These are phyloP conservation scores for Galleria mellonella DNA, from an alignment of 1,140 invertebrate genomes.

Conservation along the genomic window DNA sequence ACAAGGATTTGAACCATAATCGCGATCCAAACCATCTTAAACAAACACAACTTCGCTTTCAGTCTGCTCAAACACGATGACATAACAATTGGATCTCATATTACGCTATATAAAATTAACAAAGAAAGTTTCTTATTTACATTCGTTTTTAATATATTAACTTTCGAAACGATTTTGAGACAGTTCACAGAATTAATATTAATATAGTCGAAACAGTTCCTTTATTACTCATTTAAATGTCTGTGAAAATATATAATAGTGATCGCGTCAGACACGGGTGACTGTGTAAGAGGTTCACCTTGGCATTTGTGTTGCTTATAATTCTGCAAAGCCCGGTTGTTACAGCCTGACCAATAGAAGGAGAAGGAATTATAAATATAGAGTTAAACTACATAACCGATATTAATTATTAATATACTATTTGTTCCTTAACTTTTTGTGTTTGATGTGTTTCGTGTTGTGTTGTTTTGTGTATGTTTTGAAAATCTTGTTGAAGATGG, in stretches of 20 bases:
- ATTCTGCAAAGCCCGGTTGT: slow-evolving; percentile 22
- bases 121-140: slow-evolving; percentile 1
- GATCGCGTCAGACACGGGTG: slow-evolving; percentile 29
- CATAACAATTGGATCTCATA: neutral
- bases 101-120: neutral
- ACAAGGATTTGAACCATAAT: slow-evolving; percentile 18
- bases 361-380: neutral
- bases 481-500: no score
- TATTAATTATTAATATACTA: no score
- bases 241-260: slow-evolving; percentile 11
- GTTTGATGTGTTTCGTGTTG: slow-evolving; percentile 4
- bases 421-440: no score
- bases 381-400: neutral
- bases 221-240: neutral
- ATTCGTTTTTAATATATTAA: slow-evolving; percentile 4
- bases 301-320: slow-evolving; percentile 51
- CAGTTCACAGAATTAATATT: slow-evolving; percentile 1
- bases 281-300: slow-evolving; percentile 56
- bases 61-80: neutral
- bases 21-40: slow-evolving; percentile 4
- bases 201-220: slow-evolving; percentile 1
- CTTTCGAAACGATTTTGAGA: slow-evolving; percentile 6
- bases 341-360: neutral
- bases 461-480: no score
- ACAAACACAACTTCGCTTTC: slow-evolving; percentile 6